These are phyloP conservation scores for Aromia moschata DNA, from an alignment of 2,888 invertebrate species.

Conservation along the genomic window DNA sequence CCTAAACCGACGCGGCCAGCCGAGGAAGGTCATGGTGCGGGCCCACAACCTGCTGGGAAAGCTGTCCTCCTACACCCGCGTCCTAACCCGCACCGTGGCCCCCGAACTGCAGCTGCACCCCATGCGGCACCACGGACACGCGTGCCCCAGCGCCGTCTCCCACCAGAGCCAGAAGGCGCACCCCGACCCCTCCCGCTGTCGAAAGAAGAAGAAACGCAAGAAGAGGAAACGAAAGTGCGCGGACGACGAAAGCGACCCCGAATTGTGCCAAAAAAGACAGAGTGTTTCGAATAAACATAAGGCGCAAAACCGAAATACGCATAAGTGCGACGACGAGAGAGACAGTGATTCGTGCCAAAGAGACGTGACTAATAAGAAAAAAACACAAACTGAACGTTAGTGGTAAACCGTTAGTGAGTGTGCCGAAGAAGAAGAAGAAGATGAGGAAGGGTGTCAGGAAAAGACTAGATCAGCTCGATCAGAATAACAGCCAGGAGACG, in stretches of 20 bases:
- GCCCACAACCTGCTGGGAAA: slow-evolving; percentile 74
- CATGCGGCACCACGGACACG: slow-evolving; percentile 60
- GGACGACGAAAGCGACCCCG: slow-evolving; percentile 50
- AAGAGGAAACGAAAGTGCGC: slow-evolving; percentile 63
- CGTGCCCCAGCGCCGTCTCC: slow-evolving; percentile 47
- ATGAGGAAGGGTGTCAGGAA: slow-evolving; percentile 61
- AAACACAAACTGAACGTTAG: slow-evolving; percentile 50
- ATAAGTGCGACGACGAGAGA: slow-evolving; percentile 50
- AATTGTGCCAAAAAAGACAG: slow-evolving; percentile 48
- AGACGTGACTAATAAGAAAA: slow-evolving; percentile 55
- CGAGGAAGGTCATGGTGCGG: slow-evolving; percentile 78
- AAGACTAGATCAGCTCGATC: slow-evolving; percentile 60
- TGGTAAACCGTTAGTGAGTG: slow-evolving; percentile 50
- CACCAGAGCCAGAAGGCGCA: slow-evolving; percentile 49
- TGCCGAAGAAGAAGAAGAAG: slow-evolving; percentile 64
- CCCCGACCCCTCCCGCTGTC: slow-evolving; percentile 63
- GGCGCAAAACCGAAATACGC: slow-evolving; percentile 60
- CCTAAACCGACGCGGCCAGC: slow-evolving; percentile 76
- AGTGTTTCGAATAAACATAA: slow-evolving; percentile 58
- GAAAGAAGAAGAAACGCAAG: slow-evolving; percentile 64
- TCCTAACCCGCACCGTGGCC: slow-evolving; percentile 70
- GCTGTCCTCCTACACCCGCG: slow-evolving; percentile 78
- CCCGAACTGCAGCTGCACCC: slow-evolving; percentile 65
- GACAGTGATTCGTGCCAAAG: slow-evolving; percentile 62
- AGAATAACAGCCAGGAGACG: slow-evolving; percentile 63